Conservation (phyloP, 2,888 invertebrate genomes). For the Gryllus longicercus region DNA sequence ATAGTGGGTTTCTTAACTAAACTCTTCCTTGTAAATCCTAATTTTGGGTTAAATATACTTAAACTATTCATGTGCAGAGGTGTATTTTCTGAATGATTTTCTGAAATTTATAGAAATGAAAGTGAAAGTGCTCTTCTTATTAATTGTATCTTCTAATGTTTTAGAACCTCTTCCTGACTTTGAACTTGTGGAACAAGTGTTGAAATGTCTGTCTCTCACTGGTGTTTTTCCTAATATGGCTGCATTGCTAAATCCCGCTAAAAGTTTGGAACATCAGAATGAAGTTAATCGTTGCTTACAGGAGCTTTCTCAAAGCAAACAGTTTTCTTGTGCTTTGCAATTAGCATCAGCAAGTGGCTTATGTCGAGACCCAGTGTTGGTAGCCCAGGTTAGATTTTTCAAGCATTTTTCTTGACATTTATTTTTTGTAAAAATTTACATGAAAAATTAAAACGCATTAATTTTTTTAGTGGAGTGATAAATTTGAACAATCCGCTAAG, state of each 20-base stretch:
- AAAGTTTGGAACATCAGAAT: slow-evolving; percentile 49
- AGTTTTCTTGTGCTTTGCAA: slow-evolving; percentile 58
- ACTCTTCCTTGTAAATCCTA: too few relatives aligned
- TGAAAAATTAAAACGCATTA: too few relatives aligned
- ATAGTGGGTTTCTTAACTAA: too few relatives aligned
- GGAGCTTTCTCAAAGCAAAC: slow-evolving; percentile 51
- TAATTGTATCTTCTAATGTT: neutral
- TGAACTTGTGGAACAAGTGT: slow-evolving; percentile 24
- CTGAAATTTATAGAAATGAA: neutral
- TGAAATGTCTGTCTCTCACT: slow-evolving; percentile 31
- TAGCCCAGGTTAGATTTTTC: slow-evolving; percentile 41
- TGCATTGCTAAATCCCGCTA: slow-evolving; percentile 42
- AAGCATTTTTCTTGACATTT: too few relatives aligned
- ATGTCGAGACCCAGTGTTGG: slow-evolving; percentile 43
- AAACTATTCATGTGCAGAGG: too few relatives aligned
- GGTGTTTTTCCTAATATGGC: slow-evolving; percentile 28
- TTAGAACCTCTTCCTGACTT: slow-evolving; percentile 31
- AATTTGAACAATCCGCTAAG: slow-evolving; percentile 46
- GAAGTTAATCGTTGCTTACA: slow-evolving; percentile 57
- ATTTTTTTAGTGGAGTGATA: slow-evolving; percentile 55
- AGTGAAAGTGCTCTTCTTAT: neutral
- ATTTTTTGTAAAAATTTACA: too few relatives aligned
- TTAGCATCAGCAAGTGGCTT: slow-evolving; percentile 51
- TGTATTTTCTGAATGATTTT: too few relatives aligned
- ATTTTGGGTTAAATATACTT: too few relatives aligned